Conservation (phyloP, 2,113 vertebrate genomes). For the Myrmecobius fasciatus region DNA sequence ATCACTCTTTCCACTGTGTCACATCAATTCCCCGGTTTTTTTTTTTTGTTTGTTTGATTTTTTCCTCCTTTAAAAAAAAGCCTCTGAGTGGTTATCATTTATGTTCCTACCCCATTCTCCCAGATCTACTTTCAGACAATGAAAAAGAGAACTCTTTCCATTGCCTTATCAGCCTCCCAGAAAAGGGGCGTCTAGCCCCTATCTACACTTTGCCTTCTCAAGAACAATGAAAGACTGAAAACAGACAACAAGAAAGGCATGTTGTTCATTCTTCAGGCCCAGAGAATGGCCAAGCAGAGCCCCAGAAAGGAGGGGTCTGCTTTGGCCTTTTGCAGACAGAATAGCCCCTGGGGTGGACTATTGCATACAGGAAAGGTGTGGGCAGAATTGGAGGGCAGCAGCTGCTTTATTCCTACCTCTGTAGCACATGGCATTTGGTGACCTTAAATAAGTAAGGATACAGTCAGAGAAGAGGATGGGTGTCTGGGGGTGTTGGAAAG, state of each 20-base stretch:
- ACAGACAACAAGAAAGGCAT: slow-evolving; percentile 73
- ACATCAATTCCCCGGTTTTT: slow-evolving; percentile 13
- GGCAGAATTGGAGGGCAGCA: slow-evolving; percentile 88
- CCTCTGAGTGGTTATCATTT: slow-evolving; percentile 67
- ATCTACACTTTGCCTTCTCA: slow-evolving; percentile 79
- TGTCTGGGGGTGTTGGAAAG: slow-evolving; percentile 69
- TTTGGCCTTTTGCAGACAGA: slow-evolving; percentile 84
- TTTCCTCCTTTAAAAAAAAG: slow-evolving; percentile 14
- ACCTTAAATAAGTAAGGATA: slow-evolving; percentile 85
- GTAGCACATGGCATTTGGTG: slow-evolving; percentile 84
- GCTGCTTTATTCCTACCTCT: slow-evolving; percentile 84
- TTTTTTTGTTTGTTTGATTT: background rate
- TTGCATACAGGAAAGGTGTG: slow-evolving; percentile 92
- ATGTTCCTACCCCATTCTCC: slow-evolving; percentile 74
- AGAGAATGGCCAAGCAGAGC: slow-evolving; percentile 72
- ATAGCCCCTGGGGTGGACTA: slow-evolving; percentile 84
- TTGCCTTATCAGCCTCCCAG: slow-evolving; percentile 84
- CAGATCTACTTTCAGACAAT: slow-evolving; percentile 72
- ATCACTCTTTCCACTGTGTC: background rate
- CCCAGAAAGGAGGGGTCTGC: slow-evolving; percentile 76
- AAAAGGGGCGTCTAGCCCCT: slow-evolving; percentile 83
- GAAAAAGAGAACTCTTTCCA: slow-evolving; percentile 82
- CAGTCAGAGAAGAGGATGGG: slow-evolving; percentile 82
- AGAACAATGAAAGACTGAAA: slow-evolving; percentile 83
- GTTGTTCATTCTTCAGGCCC: slow-evolving; percentile 59